Conservation (phyloP, 1,140 invertebrate species). For the Phymorhynchus buccinoides region DNA sequence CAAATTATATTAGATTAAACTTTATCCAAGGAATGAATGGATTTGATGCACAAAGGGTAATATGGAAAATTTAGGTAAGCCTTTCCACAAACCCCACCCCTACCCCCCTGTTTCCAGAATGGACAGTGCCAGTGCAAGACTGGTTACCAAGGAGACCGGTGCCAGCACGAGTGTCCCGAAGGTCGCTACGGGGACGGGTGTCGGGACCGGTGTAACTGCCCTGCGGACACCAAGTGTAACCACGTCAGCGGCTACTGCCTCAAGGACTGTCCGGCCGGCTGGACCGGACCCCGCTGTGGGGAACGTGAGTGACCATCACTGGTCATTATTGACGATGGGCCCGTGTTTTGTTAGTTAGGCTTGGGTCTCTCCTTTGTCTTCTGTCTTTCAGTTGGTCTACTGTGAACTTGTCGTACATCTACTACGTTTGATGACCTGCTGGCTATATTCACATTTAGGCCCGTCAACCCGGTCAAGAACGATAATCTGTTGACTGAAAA, state of each 20-base stretch:
- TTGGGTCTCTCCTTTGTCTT: neutral
- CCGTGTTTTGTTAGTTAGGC: neutral
- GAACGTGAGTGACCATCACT: constrained; percentile 71
- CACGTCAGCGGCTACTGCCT: constrained; percentile 87
- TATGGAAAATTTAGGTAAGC: too few relatives aligned
- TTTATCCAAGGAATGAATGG: too few relatives aligned
- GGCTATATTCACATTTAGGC: too few relatives aligned
- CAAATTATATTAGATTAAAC: too few relatives aligned
- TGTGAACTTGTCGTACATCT: too few relatives aligned
- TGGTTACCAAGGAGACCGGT: constrained; percentile 76
- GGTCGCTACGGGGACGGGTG: constrained; percentile 73
- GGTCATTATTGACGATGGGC: too few relatives aligned
- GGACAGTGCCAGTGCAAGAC: constrained; percentile 90
- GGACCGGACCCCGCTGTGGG: constrained; percentile 85
- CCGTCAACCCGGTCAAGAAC: too few relatives aligned
- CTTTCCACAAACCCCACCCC: too few relatives aligned
- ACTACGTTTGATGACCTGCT: too few relatives aligned
- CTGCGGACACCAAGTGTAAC: constrained; percentile 80
- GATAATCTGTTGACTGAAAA: too few relatives aligned
- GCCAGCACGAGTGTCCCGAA: constrained; percentile 62
- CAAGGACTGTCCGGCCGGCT: constrained; percentile 87
- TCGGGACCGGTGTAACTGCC: constrained; percentile 69
- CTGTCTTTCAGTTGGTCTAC: too few relatives aligned
- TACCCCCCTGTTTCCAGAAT: constrained; percentile 77
- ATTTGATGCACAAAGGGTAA: too few relatives aligned